These are phyloP conservation scores for Pogonomyrmex barbatus DNA, from an alignment of 1,140 invertebrate genomes.

Conservation along the genomic window DNA sequence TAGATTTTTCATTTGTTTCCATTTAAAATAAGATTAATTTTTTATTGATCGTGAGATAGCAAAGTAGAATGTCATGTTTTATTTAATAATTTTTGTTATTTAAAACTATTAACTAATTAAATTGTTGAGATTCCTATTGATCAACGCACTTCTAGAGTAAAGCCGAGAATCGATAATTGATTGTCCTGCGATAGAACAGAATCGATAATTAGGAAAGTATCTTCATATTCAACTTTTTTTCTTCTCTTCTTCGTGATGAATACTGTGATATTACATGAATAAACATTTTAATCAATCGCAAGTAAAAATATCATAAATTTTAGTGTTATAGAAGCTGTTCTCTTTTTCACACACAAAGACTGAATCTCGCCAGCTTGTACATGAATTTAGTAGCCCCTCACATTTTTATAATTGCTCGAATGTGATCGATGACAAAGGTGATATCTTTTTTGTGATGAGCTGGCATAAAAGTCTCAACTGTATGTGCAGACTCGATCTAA, in stretches of 20 bases:
- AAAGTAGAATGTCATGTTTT: not conserved
- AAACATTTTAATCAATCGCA: constrained; percentile 82
- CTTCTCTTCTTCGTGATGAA: constrained; percentile 79
- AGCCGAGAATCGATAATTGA: constrained; percentile 15
- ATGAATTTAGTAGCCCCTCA: constrained; percentile 79
- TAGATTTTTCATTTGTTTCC: not conserved
- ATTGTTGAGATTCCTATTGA: not conserved
- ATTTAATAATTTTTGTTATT: constrained; percentile 1
- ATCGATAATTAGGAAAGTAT: constrained; percentile 31
- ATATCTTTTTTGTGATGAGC: not conserved
- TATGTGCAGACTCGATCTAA: not conserved
- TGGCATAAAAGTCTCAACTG: not conserved
- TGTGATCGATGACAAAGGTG: constrained; percentile 19
- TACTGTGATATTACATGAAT: constrained; percentile 86
- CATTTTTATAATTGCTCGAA: constrained; percentile 43
- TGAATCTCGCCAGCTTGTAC: constrained; percentile 85
- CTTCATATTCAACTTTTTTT: constrained; percentile 17
- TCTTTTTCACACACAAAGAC: constrained; percentile 80
- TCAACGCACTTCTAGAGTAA: constrained; percentile 20
- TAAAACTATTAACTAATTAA: not conserved
- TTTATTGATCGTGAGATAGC: constrained; percentile 2
- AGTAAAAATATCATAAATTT: constrained; percentile 83
- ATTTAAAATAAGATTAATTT: not conserved
- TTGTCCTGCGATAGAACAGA: not conserved
- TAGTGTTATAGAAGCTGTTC: constrained; percentile 79